Base-by-base conservation (phyloP, 2,113 vertebrate genomes). In the Anhinga anhinga region DNA sequence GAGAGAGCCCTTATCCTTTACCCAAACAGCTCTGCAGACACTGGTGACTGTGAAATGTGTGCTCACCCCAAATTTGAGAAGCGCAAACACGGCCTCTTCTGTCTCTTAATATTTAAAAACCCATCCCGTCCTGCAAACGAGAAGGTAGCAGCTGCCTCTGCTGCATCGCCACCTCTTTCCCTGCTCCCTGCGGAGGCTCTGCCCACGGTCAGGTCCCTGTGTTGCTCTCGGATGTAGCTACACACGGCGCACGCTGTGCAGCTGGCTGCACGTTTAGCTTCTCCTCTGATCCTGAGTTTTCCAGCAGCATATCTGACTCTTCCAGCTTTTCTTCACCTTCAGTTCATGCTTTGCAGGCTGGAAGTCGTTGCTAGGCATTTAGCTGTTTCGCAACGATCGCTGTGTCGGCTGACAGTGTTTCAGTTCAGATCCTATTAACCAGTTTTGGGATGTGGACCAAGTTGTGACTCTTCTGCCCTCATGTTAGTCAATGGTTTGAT, bases 21-120 rank as follows among this genome's bases (percentile, higher is more conserved):
- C 15, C 27, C 36, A n/a, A 29, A 40, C 47, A 59, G 38, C 27
- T 44, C 56, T 42, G 61, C 47, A 29, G 16, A 19, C 77, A 45
- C 47, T 13, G 55, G 36, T 11, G 56, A 70, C 22, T 32, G 18
- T 4, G 2, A 84, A 87, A 76, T 20, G 4, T 45, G 40, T 10
- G 10, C 38, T 89, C 62, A 69, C 82, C 65, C 49, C 82, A 76
- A 74, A 76, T 86, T 34, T 14, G 5, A 82, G 73, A 71, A 79
- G 45, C 44, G 49, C 76, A 10, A 15, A 71, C 67, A 12, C 1
- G 4, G 27, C 59, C 21, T 73, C 3, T 2, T 52, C 17, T 79
- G 67, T 69, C 83, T 88, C 47, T 59, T 85, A 62, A 15, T 59
- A 74, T 90, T 96, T 95, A 93, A 96, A 96, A 93, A 36, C 88